Base-by-base conservation (phyloP, 2,113 vertebrate genomes). In the Tautogolabrus adspersus region DNA sequence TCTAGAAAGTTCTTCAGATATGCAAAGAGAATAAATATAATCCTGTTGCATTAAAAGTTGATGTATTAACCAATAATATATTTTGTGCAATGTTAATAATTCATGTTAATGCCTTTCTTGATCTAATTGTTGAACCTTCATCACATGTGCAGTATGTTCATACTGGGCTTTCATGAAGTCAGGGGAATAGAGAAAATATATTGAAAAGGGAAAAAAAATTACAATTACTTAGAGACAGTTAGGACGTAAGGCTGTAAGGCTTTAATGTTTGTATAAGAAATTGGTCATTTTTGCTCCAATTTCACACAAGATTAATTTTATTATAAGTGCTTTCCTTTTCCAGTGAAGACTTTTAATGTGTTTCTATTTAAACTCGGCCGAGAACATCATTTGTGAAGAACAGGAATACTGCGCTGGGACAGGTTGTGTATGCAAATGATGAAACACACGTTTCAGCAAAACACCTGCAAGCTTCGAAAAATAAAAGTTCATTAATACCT, bases 231-330 rank as follows among this genome's bases (percentile, higher is more conserved):
- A 44, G n/a, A 7, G 10, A 10, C 13, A 49, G 22, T 8, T 10
- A 19, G 21, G 37, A 18, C 38, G 8, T 11, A 16, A 46, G 16
- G 18, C 40, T n/a, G 40, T 26, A 38, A 46, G 30, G 3, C 47
- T 47, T 57, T 51, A 19, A 3, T 57, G 57, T 40, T 23, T 15
- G 8, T 42, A 1, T 21, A n/a, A 61, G 5, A 56, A 71, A 55
- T 55, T 47, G n/a, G 42, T 65, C 16, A 30, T 44, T 69, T 75
- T 42, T 52, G 38, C 55, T 46, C 47, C 46, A 72, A 46, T 77
- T 82, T 60, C 57, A 84, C 60, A 82, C 38, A 72, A 58, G 54
- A 69, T 66, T 58, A 55, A 69, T 81, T 70, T 52, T 66, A 62
- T 30, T 66, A 19, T 56, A 73, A 57, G 38, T 72, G 47, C 61